phyloP scores from a whole-genome alignment of 2,888 invertebrate species.

The Epinotia demarniana region DNA sequence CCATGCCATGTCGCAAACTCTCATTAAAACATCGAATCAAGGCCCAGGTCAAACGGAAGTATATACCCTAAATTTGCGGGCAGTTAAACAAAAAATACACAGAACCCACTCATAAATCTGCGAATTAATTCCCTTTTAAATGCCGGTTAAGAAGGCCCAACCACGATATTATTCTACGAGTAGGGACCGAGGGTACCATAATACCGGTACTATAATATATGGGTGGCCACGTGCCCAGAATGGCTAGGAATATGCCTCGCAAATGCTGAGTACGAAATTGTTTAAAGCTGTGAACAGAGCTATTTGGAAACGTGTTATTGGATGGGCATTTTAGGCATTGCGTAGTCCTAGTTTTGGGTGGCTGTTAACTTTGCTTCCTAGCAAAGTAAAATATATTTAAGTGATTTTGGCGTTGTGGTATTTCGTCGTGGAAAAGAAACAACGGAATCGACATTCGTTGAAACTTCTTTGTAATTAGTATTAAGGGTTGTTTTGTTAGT shows the following conservation, averaged over 20 bases:
- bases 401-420: background rate
- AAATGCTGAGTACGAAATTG: slow-evolving; percentile 31
- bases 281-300: slow-evolving; percentile 24
- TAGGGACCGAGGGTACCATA: slow-evolving; percentile 18
- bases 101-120: slow-evolving; percentile 40
- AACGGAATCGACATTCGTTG: background rate
- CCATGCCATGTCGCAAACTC: background rate
- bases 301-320: slow-evolving; percentile 21
- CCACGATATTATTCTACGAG: slow-evolving; percentile 30
- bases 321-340: background rate
- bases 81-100: slow-evolving; percentile 36
- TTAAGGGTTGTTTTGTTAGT: too few relatives aligned
- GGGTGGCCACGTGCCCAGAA: slow-evolving; percentile 35
- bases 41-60: background rate
- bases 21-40: background rate
- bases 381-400: too few relatives aligned
- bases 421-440: background rate
- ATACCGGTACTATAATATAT: slow-evolving; percentile 37
- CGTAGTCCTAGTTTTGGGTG: background rate
- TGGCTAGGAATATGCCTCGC: slow-evolving; percentile 22
- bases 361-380: background rate
- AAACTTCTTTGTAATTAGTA: too few relatives aligned
- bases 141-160: slow-evolving; percentile 28
- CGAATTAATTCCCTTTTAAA: slow-evolving; percentile 38
- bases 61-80: slow-evolving; percentile 16